Evolutionary conservation across 2,888 invertebrate genomes (phyloP).

Genomic region (Lathronympha strigana): DNA sequence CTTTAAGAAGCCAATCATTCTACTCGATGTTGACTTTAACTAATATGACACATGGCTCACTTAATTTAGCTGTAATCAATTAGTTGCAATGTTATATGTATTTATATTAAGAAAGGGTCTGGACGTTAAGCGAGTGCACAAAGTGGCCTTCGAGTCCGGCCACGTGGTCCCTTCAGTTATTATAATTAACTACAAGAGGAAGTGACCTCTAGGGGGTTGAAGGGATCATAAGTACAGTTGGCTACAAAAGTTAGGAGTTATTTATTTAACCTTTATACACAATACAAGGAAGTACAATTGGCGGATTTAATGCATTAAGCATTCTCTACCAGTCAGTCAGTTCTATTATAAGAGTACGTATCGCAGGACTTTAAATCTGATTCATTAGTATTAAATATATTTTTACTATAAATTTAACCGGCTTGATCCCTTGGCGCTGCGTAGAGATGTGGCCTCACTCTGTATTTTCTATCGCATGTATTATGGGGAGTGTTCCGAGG

Average conservation of each 20-base stretch:
- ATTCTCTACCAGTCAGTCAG: neutral
- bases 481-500: too few relatives aligned
- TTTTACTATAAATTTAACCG: too few relatives aligned
- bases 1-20: neutral
- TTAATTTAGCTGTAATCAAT: constrained; percentile 35
- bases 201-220: constrained; percentile 78
- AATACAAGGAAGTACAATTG: neutral
- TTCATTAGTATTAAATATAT: too few relatives aligned
- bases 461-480: too few relatives aligned
- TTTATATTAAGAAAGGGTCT: constrained; percentile 37
- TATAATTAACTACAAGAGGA: constrained; percentile 81
- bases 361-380: too few relatives aligned
- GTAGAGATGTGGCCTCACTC: too few relatives aligned
- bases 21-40: neutral
- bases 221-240: constrained; percentile 58
- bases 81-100: constrained; percentile 22
- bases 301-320: neutral
- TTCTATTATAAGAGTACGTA: too few relatives aligned
- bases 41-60: constrained; percentile 9
- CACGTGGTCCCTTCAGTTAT: constrained; percentile 73
- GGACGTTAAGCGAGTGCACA: constrained; percentile 40
- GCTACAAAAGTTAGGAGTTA: neutral
- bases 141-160: constrained; percentile 62
- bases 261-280: too few relatives aligned
- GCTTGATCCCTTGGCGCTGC: too few relatives aligned